Base-by-base conservation (phyloP, 2,113 vertebrate genomes). In the Myrmecophaga tridactyla region DNA sequence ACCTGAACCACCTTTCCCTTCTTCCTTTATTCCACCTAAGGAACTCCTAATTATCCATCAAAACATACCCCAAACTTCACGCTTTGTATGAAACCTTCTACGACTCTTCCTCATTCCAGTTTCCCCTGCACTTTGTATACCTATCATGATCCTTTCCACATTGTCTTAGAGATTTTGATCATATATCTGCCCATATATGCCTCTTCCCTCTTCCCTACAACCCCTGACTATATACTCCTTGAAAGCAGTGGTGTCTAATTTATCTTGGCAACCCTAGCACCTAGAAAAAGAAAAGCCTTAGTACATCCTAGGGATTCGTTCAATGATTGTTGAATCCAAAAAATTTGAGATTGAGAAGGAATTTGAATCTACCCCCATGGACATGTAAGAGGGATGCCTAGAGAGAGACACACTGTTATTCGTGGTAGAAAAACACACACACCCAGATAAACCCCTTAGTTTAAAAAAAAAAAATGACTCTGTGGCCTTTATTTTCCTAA, bases 401-500 rank as follows among this genome's bases (percentile, higher is more conserved):
- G 9, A 78, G 36, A 78, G n/a, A 21, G 6, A 53, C 0, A 41
- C 8, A 15, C 14, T 51, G 65, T 73, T 86, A 43, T 13, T 29
- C 39, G n/a, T 43, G 41, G 56, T 12, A 29, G 63, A 78, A 20
- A 25, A 18, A 41, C 58, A 81, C 17, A 21, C 25, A 4, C 7
- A 60, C n/a, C 15, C 21, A 43, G 41, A 81, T 39, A 81, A 81
- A 39, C 6, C 23, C 7, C 53, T 81, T 34, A 7, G 4, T 43
- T 58, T 92, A 63, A 48, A 77, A 85, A 48, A 77, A 85, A 36
- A 21, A 83, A 75, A 23, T 0, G 21, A 72, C 36, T 58, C 20
- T 1, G 7, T 41, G n/a, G 51, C 10, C 56, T 95, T 93, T 91
- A 83, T 48, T 77, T 96, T 80, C 67, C 39, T 58, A 93, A 82